phyloP scores from a whole-genome alignment of 2,797 vertebrate species.

The Acanthopagrus latus region DNA sequence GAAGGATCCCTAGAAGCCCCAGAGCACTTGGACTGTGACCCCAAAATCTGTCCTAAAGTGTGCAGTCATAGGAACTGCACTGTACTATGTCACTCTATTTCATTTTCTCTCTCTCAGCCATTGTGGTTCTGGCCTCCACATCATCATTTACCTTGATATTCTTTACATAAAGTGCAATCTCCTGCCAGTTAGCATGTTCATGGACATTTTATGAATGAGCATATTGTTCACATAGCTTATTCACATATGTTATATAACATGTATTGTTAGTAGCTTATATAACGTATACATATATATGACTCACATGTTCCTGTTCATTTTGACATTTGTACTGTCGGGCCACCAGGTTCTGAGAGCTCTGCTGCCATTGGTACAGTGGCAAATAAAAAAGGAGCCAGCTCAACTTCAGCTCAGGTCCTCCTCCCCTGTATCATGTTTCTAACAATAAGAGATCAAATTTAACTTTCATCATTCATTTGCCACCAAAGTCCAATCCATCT shows the following conservation, averaged over 20 bases:
- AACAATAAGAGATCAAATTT: slow-evolving; percentile 26
- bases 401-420: slow-evolving; percentile 10
- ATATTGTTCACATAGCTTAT: not conserved
- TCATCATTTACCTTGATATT: no score
- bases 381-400: not conserved
- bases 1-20: no score
- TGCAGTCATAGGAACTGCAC: no score
- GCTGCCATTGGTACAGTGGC: not conserved
- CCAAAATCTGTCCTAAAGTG: no score
- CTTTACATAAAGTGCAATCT: no score
- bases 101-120: no score
- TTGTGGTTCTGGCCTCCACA: no score
- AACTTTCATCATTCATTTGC: slow-evolving; percentile 42
- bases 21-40: no score
- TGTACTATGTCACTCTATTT: no score
- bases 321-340: not conserved
- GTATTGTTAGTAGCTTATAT: no score
- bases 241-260: no score
- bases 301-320: not conserved
- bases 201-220: not conserved
- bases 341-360: not conserved
- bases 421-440: not conserved
- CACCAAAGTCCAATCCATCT: slow-evolving; percentile 32
- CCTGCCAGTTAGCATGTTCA: no score
- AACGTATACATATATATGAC: not conserved